These are phyloP conservation scores for Parnassius smintheus DNA, from an alignment of 2,888 invertebrate genomes.

Conservation along the genomic window DNA sequence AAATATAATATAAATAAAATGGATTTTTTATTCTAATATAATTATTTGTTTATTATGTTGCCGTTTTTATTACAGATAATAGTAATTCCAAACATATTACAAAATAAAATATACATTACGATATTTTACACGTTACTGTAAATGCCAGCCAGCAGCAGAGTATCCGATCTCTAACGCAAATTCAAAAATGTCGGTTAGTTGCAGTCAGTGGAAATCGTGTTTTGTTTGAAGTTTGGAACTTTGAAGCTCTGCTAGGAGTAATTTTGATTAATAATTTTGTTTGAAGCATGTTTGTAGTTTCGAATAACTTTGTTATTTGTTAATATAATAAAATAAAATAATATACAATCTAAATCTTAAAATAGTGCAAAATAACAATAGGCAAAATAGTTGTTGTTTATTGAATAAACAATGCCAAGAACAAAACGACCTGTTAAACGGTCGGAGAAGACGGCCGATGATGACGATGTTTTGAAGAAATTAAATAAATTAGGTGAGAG, in stretches of 20 bases:
- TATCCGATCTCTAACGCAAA: constrained; percentile 22
- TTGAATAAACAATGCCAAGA: constrained; percentile 58
- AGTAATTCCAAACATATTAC: too few relatives aligned
- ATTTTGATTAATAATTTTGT: too few relatives aligned
- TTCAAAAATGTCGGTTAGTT: constrained; percentile 52
- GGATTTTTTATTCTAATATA: too few relatives aligned
- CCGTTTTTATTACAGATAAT: too few relatives aligned
- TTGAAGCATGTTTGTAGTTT: too few relatives aligned
- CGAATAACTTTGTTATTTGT: neutral
- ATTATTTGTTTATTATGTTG: too few relatives aligned
- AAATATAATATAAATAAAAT: too few relatives aligned
- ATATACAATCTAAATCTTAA: neutral
- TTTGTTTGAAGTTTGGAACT: constrained; percentile 25
- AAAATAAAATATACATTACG: too few relatives aligned
- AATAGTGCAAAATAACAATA: neutral
- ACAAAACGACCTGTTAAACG: constrained; percentile 65
- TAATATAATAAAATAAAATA: neutral
- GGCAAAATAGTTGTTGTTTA: neutral
- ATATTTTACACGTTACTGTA: too few relatives aligned
- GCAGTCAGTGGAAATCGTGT: constrained; percentile 29
- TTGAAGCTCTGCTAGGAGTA: neutral
- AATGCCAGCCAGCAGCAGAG: too few relatives aligned
- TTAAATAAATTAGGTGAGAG: constrained; percentile 56
- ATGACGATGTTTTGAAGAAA: constrained; percentile 56
- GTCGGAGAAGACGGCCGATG: constrained; percentile 53